Percentiles rank a stretch among this genome's conserved stretches.
phyloP scores from a whole-genome alignment of 2,113 vertebrate genomes.

The Nannospalax galili region DNA sequence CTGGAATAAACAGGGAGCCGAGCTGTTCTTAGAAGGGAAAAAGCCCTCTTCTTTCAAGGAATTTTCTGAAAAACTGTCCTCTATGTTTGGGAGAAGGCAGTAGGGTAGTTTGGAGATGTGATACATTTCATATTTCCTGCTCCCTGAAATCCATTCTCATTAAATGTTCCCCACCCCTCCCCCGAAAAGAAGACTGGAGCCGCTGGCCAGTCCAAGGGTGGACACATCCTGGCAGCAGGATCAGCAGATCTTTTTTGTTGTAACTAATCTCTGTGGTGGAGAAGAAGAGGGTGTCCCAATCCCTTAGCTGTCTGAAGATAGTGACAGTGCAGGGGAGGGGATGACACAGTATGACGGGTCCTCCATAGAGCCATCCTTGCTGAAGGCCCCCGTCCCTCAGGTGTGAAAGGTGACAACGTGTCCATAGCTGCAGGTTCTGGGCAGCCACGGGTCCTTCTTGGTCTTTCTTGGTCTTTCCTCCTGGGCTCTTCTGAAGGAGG shows the following conservation, averaged over 20 bases:
- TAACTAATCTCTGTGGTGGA: neutral
- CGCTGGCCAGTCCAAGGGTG: neutral
- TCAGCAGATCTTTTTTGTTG: neutral
- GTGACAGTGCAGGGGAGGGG: too few species aligned
- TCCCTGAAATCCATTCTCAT: neutral
- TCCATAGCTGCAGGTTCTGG: accelerated
- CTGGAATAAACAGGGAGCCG: neutral
- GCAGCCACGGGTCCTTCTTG: accelerated
- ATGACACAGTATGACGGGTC: neutral
- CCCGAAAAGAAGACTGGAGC: neutral
- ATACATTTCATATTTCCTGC: neutral
- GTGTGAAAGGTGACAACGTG: accelerated
- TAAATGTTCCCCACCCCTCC: neutral
- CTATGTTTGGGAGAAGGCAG: neutral
- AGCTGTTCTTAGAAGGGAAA: neutral
- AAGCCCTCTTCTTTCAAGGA: neutral
- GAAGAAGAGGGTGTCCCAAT: accelerated
- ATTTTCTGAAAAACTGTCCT: neutral
- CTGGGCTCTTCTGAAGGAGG: neutral
- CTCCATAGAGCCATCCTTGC: neutral
- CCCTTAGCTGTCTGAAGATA: neutral
- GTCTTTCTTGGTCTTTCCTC: neutral
- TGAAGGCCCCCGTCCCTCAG: neutral
- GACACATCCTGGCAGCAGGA: neutral
- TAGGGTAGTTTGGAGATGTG: neutral